Base-by-base conservation (phyloP, 2,797 vertebrate genomes). In the Clarias platycephalus region DNA sequence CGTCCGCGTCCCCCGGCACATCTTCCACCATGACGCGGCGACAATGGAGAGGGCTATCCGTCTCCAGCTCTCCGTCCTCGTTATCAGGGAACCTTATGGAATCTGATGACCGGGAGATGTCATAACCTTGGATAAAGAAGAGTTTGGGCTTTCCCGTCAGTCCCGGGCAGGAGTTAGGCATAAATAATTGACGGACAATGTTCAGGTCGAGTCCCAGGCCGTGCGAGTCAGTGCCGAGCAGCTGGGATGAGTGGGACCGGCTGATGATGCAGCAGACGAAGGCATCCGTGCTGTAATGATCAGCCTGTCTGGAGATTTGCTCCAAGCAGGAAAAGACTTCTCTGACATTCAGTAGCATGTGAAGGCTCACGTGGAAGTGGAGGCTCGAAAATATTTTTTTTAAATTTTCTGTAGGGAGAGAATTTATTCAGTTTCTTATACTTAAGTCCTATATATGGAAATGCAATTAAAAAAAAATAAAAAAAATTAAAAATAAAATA, bases 121-220 rank as follows among this genome's bases (percentile, higher is more conserved):
- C 58, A 58, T 99, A 99, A 86, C 89, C 96, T 92, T 98, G 97
- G 90, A 99, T 93, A 87, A 99, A 98, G 92, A 99, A 99, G 74
- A 99, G 93, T 84, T 98, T 98, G 0, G 98, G 98, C 88, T 98
- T 99, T 77, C 96, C 97, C 0, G 90, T 83, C 87, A 99, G 93
- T 49, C 82, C 87, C 10, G 94, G 95, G 85, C 97, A 99, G 0
- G 8, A 60, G 0, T 95, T 93, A 0, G 93, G 93, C 6, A 88
- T 94, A 80, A 99, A 98, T 49, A 93, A 92, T 18, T 81, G 87
- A 68, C 93, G 94, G 89, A 98, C 74, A 0, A 0, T n/a, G 53
- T 96, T 93, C 84, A 96, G 88, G 31, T 89, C 71, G 34, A 97
- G 88, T 16, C 94, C 95, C 0, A 66, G 31, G 12, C 62, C 67